Conservation (phyloP, 2,797 vertebrate genomes). For the Sardinella longiceps region DNA sequence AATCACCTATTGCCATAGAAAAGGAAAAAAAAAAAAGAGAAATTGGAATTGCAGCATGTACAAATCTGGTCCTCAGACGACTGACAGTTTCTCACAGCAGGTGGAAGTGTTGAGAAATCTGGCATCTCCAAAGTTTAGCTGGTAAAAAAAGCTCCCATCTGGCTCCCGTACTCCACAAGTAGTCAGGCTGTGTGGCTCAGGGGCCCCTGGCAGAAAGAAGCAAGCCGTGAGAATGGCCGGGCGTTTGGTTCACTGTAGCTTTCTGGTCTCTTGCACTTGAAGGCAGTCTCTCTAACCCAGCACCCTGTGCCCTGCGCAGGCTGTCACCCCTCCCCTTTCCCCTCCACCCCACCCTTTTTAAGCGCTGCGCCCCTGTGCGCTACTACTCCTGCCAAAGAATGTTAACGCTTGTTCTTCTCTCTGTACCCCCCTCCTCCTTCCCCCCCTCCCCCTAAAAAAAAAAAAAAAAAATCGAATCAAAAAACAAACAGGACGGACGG, state of each 20-base stretch:
- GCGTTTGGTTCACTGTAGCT: slow-evolving; percentile 99
- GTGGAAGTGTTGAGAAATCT: not conserved
- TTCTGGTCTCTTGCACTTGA: slow-evolving; percentile 99
- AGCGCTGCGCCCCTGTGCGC: slow-evolving; percentile 58
- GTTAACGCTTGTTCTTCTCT: slow-evolving; percentile 68
- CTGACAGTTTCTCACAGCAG: not conserved
- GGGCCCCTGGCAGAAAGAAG: slow-evolving; percentile 74
- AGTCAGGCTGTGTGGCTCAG: slow-evolving; percentile 32
- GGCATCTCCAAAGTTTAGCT: not conserved
- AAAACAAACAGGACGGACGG: slow-evolving; percentile 85
- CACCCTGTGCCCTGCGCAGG: slow-evolving; percentile 89
- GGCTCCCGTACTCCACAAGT: not conserved
- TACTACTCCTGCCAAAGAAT: slow-evolving; percentile 33
- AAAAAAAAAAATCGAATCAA: not conserved
- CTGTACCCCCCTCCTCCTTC: slow-evolving; percentile 61
- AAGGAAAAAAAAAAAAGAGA: not conserved
- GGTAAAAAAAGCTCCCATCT: not conserved
- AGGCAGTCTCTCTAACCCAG: slow-evolving; percentile 99
- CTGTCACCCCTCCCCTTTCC: slow-evolving; percentile 65
- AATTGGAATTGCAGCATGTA: not conserved
- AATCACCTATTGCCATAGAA: not conserved
- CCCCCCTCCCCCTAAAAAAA: not conserved
- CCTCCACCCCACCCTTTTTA: slow-evolving; percentile 57
- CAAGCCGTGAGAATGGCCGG: slow-evolving; percentile 99
- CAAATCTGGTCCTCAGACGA: not conserved